Conservation (phyloP, 2,797 vertebrate genomes). For the Lagodon rhomboides region DNA sequence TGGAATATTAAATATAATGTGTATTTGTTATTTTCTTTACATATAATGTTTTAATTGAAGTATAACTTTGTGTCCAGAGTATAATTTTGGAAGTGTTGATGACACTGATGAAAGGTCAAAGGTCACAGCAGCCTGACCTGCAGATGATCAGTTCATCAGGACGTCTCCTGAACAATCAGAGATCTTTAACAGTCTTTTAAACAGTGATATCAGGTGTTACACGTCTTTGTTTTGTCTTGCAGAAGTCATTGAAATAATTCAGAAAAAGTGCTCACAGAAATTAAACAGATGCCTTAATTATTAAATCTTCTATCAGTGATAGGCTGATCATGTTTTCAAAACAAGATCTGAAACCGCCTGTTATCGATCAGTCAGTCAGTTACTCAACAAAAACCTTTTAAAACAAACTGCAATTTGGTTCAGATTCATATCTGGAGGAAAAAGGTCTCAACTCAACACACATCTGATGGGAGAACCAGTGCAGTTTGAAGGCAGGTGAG, state of each 20-base stretch:
- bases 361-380: background rate
- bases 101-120: background rate
- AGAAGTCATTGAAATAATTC: background rate
- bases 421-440: background rate
- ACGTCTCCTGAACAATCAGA: background rate
- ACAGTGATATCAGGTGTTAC: background rate
- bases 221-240: too few species aligned
- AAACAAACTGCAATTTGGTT: too few species aligned
- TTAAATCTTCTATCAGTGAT: background rate
- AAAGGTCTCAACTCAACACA: background rate
- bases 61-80: too few species aligned
- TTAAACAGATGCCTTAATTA: background rate
- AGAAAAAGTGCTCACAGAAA: background rate
- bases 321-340: background rate
- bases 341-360: background rate
- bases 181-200: background rate
- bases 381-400: background rate
- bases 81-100: background rate
- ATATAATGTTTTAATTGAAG: too few species aligned
- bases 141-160: background rate
- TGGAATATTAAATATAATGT: background rate
- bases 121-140: background rate
- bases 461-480: background rate
- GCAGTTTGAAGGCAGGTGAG: too few species aligned
- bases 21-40: too few species aligned